Evolutionary conservation across 2,113 vertebrate genomes (phyloP).

Genomic region (Hippocampus barbouri): DNA sequence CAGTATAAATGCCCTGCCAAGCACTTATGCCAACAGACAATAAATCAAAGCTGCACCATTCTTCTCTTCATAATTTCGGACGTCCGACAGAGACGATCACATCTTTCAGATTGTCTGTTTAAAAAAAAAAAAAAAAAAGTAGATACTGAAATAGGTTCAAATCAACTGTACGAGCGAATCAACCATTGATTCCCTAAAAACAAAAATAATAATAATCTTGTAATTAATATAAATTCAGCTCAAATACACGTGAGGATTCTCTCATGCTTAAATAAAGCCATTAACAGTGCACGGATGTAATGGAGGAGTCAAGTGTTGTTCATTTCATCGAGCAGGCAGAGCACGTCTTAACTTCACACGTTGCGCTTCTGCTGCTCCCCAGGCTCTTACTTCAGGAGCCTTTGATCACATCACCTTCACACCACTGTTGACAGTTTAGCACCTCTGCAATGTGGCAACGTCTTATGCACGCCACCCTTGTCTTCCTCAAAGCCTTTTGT

Average conservation of each 20-base stretch:
- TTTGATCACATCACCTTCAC: slow-evolving; percentile 66
- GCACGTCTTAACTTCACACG: slow-evolving; percentile 24
- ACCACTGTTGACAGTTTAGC: slow-evolving; percentile 65
- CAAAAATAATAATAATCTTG: background rate
- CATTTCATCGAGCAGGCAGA: background rate
- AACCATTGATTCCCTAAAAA: background rate
- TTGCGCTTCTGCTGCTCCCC: slow-evolving; percentile 38
- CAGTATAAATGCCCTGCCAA: background rate
- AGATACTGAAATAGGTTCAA: background rate
- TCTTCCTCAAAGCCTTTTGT: slow-evolving; percentile 20
- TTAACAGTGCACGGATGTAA: slow-evolving; percentile 10
- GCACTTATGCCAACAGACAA: background rate
- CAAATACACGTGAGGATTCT: background rate
- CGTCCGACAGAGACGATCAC: background rate
- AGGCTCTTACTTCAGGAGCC: slow-evolving; percentile 49
- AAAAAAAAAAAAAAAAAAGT: background rate
- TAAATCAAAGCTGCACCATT: background rate
- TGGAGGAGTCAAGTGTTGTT: background rate
- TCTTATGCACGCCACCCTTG: slow-evolving; percentile 46
- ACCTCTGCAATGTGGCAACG: slow-evolving; percentile 54
- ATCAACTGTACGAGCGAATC: background rate
- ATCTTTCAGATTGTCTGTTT: background rate
- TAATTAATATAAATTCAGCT: background rate
- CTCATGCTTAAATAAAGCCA: slow-evolving; percentile 6
- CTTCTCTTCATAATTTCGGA: background rate